Conservation (phyloP, 2,113 vertebrate genomes). For the Salminus brasiliensis region DNA sequence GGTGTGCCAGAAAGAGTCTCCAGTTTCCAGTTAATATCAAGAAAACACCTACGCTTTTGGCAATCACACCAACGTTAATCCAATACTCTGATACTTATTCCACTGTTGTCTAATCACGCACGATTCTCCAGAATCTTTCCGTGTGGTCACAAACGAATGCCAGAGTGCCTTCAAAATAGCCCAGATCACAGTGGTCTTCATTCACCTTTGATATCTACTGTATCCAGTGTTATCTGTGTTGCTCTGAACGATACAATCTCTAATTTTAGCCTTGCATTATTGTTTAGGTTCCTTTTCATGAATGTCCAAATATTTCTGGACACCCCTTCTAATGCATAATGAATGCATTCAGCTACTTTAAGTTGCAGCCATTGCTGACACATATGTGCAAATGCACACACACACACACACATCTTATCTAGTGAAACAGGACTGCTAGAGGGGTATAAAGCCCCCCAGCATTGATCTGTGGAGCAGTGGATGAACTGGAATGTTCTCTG, state of each 20-base stretch:
- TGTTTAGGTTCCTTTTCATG: slow-evolving; percentile 10
- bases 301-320: too few species aligned
- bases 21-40: slow-evolving; percentile 26
- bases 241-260: neutral
- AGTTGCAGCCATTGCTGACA: too few species aligned
- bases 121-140: too few species aligned
- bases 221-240: slow-evolving; percentile 31
- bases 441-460: too few species aligned
- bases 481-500: too few species aligned
- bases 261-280: slow-evolving; percentile 27
- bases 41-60: neutral
- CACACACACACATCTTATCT: too few species aligned
- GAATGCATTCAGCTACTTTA: too few species aligned
- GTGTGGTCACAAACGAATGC: neutral
- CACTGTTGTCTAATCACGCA: neutral
- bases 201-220: neutral
- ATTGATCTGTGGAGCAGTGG: too few species aligned
- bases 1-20: slow-evolving; percentile 30
- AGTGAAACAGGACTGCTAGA: too few species aligned
- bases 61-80: neutral
- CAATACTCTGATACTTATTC: neutral
- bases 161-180: neutral
- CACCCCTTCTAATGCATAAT: too few species aligned
- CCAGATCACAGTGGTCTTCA: neutral
- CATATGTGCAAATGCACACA: too few species aligned